phyloP scores from a whole-genome alignment of 2,888 invertebrate genomes.

The Syrista parreyssii region DNA sequence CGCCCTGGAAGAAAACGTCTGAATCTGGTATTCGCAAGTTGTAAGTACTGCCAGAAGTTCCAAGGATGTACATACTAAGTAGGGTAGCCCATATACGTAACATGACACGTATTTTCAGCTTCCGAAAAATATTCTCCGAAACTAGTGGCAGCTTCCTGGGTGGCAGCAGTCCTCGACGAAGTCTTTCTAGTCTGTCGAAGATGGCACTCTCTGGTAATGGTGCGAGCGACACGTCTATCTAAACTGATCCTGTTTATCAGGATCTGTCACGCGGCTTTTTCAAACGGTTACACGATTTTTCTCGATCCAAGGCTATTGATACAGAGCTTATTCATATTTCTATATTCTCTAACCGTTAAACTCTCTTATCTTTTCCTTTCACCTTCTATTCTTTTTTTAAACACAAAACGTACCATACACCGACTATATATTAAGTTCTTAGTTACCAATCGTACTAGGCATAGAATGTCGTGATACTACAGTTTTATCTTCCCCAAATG shows the following conservation, averaged over 20 bases:
- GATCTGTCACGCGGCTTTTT: not conserved
- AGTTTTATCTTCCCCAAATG: not conserved
- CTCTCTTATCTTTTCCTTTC: not conserved
- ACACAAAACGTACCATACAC: not conserved
- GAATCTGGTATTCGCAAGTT: slow-evolving; percentile 92
- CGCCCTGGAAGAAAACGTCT: slow-evolving; percentile 86
- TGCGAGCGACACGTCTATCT: slow-evolving; percentile 53
- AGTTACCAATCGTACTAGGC: not conserved
- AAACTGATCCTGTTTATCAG: slow-evolving; percentile 15
- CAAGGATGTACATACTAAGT: not conserved
- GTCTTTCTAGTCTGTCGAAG: slow-evolving; percentile 82
- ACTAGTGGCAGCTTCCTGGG: slow-evolving; percentile 73
- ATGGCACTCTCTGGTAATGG: slow-evolving; percentile 72
- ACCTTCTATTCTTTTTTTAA: not conserved
- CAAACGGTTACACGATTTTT: not conserved
- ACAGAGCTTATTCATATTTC: not conserved
- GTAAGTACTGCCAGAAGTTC: slow-evolving; percentile 70
- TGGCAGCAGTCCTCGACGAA: slow-evolving; percentile 83
- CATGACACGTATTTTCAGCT: slow-evolving; percentile 70
- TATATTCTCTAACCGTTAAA: not conserved
- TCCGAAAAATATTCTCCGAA: slow-evolving; percentile 91
- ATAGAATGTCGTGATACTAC: not conserved
- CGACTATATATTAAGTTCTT: not conserved
- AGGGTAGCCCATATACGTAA: slow-evolving; percentile 11
- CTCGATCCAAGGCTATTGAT: not conserved